phyloP scores from a whole-genome alignment of 1,140 invertebrate genomes.

The Temnothorax curvispinosus region DNA sequence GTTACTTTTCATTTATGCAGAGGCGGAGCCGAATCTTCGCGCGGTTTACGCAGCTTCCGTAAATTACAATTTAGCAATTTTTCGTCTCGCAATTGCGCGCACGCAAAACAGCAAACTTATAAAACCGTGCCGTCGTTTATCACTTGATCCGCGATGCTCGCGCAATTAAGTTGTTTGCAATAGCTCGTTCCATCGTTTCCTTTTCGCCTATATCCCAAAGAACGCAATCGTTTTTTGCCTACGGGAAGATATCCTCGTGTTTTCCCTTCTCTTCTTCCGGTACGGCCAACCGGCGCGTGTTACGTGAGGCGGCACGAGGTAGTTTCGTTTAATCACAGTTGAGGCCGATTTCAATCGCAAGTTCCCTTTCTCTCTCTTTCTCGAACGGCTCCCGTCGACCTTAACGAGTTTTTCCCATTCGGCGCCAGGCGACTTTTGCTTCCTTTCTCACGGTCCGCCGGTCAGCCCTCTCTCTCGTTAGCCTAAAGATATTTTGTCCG shows the following conservation, averaged over 20 bases:
- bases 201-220: not conserved
- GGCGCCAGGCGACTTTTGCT: conserved; percentile 52
- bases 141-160: not conserved
- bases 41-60: conserved; percentile 9
- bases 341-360: conserved; percentile 24
- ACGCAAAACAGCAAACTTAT: not conserved
- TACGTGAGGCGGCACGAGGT: not conserved
- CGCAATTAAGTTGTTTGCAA: conserved; percentile 31
- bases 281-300: not conserved
- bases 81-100: not conserved
- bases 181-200: not conserved
- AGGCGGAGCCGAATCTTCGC: not conserved
- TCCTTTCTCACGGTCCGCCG: conserved; percentile 68
- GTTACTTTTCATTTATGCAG: conserved; percentile 38
- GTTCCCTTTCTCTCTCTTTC: not conserved
- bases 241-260: not conserved
- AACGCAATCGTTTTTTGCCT: not conserved
- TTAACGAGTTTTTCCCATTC: conserved; percentile 68
- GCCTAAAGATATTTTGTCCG: conserved; percentile 47
- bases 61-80: conserved; percentile 47
- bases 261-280: not conserved
- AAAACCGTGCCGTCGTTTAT: conserved; percentile 52
- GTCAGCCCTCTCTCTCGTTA: conserved; percentile 29
- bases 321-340: conserved; percentile 53
- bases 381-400: not conserved